phyloP scores from a whole-genome alignment of 2,888 invertebrate species.

The Acanthacorydalis orientalis region DNA sequence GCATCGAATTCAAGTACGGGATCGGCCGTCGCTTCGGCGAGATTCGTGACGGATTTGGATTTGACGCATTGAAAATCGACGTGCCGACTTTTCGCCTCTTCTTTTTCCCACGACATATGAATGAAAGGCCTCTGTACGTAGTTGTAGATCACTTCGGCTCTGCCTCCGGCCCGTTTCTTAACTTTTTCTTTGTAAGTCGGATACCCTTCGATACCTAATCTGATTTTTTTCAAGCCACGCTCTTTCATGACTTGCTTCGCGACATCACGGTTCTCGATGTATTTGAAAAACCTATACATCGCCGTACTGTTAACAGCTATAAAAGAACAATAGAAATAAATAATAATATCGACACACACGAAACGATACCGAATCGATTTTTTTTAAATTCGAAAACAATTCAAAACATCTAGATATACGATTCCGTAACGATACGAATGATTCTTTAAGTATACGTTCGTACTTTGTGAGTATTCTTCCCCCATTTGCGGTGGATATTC shows the following conservation, averaged over 20 bases:
- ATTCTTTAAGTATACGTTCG: slow-evolving; percentile 18
- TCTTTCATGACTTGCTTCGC: slow-evolving; percentile 99
- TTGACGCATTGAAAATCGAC: slow-evolving; percentile 99
- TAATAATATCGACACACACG: too few species aligned
- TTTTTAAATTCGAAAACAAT: too few species aligned
- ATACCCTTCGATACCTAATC: slow-evolving; percentile 96
- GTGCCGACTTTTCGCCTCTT: slow-evolving; percentile 96
- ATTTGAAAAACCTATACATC: slow-evolving; percentile 96
- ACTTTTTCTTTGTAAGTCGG: slow-evolving; percentile 99
- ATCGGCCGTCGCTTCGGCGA: slow-evolving; percentile 89
- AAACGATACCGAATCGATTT: too few species aligned
- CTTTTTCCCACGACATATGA: slow-evolving; percentile 99
- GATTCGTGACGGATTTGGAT: slow-evolving; percentile 91
- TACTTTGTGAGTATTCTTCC: slow-evolving; percentile 93
- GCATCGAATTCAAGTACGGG: slow-evolving; percentile 53
- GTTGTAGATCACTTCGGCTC: slow-evolving; percentile 97
- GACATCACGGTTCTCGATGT: slow-evolving; percentile 97
- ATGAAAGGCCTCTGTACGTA: slow-evolving; percentile 99
- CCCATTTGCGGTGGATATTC: slow-evolving; percentile 99
- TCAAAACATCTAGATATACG: too few species aligned
- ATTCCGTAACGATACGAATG: too few species aligned
- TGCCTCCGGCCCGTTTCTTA: slow-evolving; percentile 82
- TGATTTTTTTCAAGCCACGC: slow-evolving; percentile 93
- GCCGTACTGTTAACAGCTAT: slow-evolving; percentile 86
- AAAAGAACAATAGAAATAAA: slow-evolving; percentile 13